Evolutionary conservation across 1,140 invertebrate genomes (phyloP).

Genomic region (Zophobas morio): DNA sequence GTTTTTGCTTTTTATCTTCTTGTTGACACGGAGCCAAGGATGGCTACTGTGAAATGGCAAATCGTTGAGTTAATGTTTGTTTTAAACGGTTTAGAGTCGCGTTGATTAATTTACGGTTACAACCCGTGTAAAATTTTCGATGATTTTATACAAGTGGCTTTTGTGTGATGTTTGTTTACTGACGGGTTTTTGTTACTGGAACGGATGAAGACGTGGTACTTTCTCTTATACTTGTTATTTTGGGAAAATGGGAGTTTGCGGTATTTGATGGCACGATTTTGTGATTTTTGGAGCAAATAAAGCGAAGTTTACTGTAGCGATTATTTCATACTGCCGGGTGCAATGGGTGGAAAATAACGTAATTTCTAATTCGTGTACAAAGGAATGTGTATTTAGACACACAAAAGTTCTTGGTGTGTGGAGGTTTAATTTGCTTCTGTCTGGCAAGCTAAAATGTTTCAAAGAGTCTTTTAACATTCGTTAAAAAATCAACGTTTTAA

Average conservation of each 20-base stretch:
- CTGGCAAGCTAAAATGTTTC: too few species aligned
- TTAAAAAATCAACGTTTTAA: too few species aligned
- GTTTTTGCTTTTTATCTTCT: conserved; percentile 3
- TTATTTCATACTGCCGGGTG: too few species aligned
- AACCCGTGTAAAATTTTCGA: conserved; percentile 25
- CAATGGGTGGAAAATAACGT: too few species aligned
- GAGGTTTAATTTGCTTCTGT: too few species aligned
- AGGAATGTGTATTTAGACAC: too few species aligned
- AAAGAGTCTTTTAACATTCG: too few species aligned
- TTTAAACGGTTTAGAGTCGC: conserved; percentile 24
- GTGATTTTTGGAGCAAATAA: not conserved
- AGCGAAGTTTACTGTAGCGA: too few species aligned
- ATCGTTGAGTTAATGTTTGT: conserved; percentile 13
- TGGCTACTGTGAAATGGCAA: conserved; percentile 23
- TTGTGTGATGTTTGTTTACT: conserved; percentile 1
- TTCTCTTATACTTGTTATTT: conserved; percentile 17
- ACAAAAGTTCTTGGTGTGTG: too few species aligned
- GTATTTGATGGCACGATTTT: not conserved
- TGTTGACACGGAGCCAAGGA: conserved; percentile 25
- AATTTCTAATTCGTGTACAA: too few species aligned
- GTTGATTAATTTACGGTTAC: conserved; percentile 32
- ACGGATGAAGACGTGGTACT: not conserved
- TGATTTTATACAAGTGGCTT: conserved; percentile 1
- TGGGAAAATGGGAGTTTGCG: not conserved
- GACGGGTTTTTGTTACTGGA: not conserved